These are phyloP conservation scores for Apoda limacodes DNA, from an alignment of 2,888 invertebrate species.

Conservation along the genomic window DNA sequence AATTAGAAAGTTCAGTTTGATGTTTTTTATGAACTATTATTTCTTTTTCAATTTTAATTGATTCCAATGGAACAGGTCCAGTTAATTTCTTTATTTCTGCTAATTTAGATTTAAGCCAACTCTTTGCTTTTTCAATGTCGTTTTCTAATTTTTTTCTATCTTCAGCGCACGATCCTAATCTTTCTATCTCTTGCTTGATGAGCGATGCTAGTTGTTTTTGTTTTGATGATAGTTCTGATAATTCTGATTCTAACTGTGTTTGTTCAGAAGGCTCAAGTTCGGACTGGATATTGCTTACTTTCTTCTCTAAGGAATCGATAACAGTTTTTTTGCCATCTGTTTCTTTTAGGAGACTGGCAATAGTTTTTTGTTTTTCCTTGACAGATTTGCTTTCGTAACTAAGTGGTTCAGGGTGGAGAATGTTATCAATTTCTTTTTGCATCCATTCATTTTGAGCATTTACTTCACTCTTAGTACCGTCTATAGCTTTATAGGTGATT, in stretches of 20 bases:
- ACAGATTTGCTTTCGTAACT: slow-evolving; percentile 83
- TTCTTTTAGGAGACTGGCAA: slow-evolving; percentile 83
- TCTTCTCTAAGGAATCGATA: slow-evolving; percentile 85
- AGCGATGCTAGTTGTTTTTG: slow-evolving; percentile 80
- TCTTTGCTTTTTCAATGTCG: slow-evolving; percentile 81
- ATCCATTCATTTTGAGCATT: slow-evolving; percentile 84
- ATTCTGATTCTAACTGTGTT: slow-evolving; percentile 78
- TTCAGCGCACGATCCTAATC: slow-evolving; percentile 76
- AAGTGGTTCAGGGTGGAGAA: slow-evolving; percentile 75
- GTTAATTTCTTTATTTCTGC: slow-evolving; percentile 81
- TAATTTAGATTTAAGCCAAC: slow-evolving; percentile 84
- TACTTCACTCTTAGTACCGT: slow-evolving; percentile 84
- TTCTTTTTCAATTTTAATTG: slow-evolving; percentile 85
- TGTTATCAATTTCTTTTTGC: slow-evolving; percentile 75
- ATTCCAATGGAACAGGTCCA: slow-evolving; percentile 82
- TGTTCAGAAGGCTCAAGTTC: slow-evolving; percentile 89
- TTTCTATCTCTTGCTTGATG: slow-evolving; percentile 79
- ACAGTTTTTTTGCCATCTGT: slow-evolving; percentile 86
- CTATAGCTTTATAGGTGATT: slow-evolving; percentile 85
- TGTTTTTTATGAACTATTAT: slow-evolving; percentile 80
- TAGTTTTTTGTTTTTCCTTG: slow-evolving; percentile 77
- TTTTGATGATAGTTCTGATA: slow-evolving; percentile 79
- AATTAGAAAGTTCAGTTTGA: slow-evolving; percentile 81
- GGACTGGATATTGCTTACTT: slow-evolving; percentile 84
- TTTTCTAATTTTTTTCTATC: slow-evolving; percentile 82